Conservation (phyloP, 2,888 invertebrate genomes). For the Athetis lepigone region DNA sequence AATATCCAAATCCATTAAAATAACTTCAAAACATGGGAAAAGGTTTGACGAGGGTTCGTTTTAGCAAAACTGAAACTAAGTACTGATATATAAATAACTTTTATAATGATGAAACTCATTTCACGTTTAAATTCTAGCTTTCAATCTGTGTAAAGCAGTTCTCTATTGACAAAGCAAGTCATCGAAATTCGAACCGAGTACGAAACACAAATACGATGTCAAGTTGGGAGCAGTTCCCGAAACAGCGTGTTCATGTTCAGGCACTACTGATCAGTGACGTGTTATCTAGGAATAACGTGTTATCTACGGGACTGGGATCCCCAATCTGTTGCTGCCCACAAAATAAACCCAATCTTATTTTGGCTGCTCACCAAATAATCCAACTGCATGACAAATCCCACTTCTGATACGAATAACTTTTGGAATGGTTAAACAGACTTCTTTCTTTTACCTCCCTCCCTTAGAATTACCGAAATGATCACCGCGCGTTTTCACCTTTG, state of each 20-base stretch:
- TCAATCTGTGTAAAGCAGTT: background rate
- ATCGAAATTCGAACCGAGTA: constrained; percentile 21
- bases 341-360: too few relatives aligned
- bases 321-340: too few relatives aligned
- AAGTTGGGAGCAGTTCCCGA: constrained; percentile 19
- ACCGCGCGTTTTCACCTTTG: too few relatives aligned
- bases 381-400: too few relatives aligned
- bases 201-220: constrained; percentile 7
- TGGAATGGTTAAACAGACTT: too few relatives aligned
- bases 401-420: too few relatives aligned
- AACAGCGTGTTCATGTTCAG: constrained; percentile 5
- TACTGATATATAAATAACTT: background rate
- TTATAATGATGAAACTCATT: background rate
- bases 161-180: constrained; percentile 12
- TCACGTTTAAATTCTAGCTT: background rate
- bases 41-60: background rate
- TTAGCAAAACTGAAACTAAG: background rate
- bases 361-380: too few relatives aligned
- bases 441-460: too few relatives aligned
- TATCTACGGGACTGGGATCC: background rate
- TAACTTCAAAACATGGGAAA: background rate
- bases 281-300: background rate
- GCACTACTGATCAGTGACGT: constrained; percentile 10
- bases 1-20: too few relatives aligned
- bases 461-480: too few relatives aligned